Conservation (phyloP, 2,888 invertebrate species). For the Ethmia dodecea region DNA sequence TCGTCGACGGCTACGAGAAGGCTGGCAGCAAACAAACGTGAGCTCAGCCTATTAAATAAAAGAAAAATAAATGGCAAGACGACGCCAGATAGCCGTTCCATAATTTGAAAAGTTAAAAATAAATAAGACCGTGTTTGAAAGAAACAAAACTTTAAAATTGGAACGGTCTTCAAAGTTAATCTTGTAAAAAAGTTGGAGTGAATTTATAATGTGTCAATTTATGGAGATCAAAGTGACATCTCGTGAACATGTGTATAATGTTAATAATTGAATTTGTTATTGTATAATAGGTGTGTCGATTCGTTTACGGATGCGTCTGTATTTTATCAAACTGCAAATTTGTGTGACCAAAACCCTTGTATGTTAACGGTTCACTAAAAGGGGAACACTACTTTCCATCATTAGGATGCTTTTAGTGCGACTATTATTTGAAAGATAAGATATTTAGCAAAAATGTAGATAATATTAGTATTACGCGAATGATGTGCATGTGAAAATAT, state of each 20-base stretch:
- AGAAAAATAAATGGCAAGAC: neutral
- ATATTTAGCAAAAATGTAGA: conserved; percentile 28
- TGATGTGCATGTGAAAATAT: conserved; percentile 24
- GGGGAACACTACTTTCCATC: conserved; percentile 9
- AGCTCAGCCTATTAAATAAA: conserved; percentile 20
- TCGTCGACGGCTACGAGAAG: conserved; percentile 86
- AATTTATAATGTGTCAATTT: conserved; percentile 15
- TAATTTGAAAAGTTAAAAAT: conserved; percentile 3
- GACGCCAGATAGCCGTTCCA: too few relatives aligned
- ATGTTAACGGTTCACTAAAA: neutral
- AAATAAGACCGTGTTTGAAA: neutral
- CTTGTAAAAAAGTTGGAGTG: conserved; percentile 17
- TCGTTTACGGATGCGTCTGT: too few relatives aligned
- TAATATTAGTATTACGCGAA: conserved; percentile 32
- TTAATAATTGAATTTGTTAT: too few relatives aligned
- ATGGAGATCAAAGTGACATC: too few relatives aligned
- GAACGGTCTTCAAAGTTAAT: conserved; percentile 21
- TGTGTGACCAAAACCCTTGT: neutral
- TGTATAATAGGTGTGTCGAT: too few relatives aligned
- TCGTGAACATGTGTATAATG: too few relatives aligned
- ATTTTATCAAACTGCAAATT: neutral
- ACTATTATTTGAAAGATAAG: conserved; percentile 28
- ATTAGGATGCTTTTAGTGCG: conserved; percentile 24
- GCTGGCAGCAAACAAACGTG: conserved; percentile 53
- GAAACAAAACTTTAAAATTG: too few relatives aligned